These are phyloP conservation scores for Iphiclides podalirius DNA, from an alignment of 2,888 invertebrate species.

Conservation along the genomic window DNA sequence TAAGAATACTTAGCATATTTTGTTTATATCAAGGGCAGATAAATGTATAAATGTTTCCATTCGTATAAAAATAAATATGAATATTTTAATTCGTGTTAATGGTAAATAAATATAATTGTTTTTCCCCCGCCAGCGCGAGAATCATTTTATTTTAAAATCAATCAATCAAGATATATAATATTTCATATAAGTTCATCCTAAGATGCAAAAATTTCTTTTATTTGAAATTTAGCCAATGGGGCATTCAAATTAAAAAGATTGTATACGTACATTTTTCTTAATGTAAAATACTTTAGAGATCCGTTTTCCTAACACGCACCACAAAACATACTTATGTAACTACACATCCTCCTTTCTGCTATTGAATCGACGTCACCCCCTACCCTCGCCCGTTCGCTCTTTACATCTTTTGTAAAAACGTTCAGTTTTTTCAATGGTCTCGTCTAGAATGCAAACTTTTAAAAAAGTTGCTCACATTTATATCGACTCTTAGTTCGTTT, in stretches of 20 bases:
- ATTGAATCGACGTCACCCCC: slow-evolving; percentile 60
- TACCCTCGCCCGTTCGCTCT: slow-evolving; percentile 70
- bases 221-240: too few species aligned
- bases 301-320: slow-evolving; percentile 48
- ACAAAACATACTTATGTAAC: slow-evolving; percentile 71
- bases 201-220: too few species aligned
- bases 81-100: too few species aligned
- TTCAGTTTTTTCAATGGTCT: slow-evolving; percentile 63
- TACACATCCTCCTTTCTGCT: slow-evolving; percentile 64
- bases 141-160: too few species aligned
- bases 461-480: slow-evolving; percentile 3
- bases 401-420: slow-evolving; percentile 70
- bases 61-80: too few species aligned
- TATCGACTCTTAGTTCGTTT: background rate
- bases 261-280: slow-evolving; percentile 2
- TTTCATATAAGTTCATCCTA: too few species aligned
- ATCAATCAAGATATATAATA: too few species aligned
- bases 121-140: too few species aligned
- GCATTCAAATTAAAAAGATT: background rate
- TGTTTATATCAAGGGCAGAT: too few species aligned
- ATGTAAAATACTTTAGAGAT: slow-evolving; percentile 26
- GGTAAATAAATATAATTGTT: too few species aligned
- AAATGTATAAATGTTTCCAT: too few species aligned
- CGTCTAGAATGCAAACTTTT: slow-evolving; percentile 59
- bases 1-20: too few species aligned